phyloP scores from a whole-genome alignment of 2,113 vertebrate species.

The Polypterus bichir region DNA sequence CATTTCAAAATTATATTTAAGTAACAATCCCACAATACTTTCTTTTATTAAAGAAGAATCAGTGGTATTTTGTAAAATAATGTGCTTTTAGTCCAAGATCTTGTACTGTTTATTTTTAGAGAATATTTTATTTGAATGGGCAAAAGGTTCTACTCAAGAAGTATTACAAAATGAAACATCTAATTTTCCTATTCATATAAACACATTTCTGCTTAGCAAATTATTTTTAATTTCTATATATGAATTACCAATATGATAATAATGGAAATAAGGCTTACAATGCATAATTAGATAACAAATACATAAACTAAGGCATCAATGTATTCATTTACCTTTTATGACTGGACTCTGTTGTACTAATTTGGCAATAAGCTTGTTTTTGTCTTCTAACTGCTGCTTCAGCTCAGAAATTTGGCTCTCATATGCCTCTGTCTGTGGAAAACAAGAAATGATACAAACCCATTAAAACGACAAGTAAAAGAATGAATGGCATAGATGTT shows the following conservation, averaged over 20 bases:
- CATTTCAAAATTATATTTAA: too few species aligned
- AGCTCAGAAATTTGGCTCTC: slow-evolving; percentile 69
- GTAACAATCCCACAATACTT: too few species aligned
- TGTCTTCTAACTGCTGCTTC: slow-evolving; percentile 74
- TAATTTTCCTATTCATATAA: slow-evolving; percentile 47
- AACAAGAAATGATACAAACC: slow-evolving; percentile 8
- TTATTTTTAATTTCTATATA: slow-evolving; percentile 23
- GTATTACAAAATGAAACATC: slow-evolving; percentile 25
- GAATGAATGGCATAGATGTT: too few species aligned
- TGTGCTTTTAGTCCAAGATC: too few species aligned
- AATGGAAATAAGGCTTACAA: background rate
- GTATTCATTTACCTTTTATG: too few species aligned
- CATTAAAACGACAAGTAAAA: background rate
- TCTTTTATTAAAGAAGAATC: too few species aligned
- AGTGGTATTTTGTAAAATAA: too few species aligned
- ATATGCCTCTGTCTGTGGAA: slow-evolving; percentile 77
- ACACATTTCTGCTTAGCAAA: slow-evolving; percentile 25
- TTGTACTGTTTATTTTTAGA: too few species aligned
- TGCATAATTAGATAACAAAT: too few species aligned
- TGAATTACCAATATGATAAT: slow-evolving; percentile 18
- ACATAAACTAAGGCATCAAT: too few species aligned
- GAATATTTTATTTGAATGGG: too few species aligned
- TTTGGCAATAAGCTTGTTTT: slow-evolving; percentile 64
- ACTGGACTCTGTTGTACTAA: slow-evolving; percentile 46
- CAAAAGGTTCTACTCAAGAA: too few species aligned